Conservation (phyloP, 1,140 invertebrate genomes). For the Coelopa frigida region DNA sequence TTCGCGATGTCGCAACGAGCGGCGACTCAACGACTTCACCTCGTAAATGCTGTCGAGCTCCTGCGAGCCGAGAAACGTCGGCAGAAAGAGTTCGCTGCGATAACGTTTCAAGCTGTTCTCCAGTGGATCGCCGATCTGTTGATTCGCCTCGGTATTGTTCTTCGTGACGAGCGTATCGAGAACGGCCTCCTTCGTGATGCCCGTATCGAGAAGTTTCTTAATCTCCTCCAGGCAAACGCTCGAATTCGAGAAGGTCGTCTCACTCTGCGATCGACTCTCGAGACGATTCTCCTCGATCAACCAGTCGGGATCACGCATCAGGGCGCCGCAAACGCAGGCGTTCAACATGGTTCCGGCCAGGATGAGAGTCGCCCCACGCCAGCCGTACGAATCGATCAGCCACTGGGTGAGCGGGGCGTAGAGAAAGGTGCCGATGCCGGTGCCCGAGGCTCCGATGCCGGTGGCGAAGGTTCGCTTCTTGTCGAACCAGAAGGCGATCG, state of each 20-base stretch:
- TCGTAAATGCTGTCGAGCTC: slow-evolving; percentile 37
- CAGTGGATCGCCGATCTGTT: slow-evolving; percentile 38
- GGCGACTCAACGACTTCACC: slow-evolving; percentile 32
- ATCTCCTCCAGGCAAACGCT: slow-evolving; percentile 55
- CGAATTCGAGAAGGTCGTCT: slow-evolving; percentile 43
- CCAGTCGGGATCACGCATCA: slow-evolving; percentile 83
- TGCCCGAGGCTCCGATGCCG: slow-evolving; percentile 80
- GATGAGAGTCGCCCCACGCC: slow-evolving; percentile 78
- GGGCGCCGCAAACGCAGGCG: slow-evolving; percentile 78
- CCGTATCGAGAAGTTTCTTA: slow-evolving; percentile 56
- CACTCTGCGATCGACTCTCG: slow-evolving; percentile 42
- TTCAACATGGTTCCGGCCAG: slow-evolving; percentile 78
- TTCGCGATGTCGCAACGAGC: slow-evolving; percentile 35
- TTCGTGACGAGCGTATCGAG: slow-evolving; percentile 56
- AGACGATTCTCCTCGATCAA: slow-evolving; percentile 53
- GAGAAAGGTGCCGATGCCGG: slow-evolving; percentile 66
- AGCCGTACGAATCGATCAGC: slow-evolving; percentile 72
- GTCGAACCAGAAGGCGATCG: slow-evolving; percentile 95
- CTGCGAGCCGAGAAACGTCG: slow-evolving; percentile 32
- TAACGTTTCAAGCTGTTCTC: slow-evolving; percentile 32
- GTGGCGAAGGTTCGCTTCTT: slow-evolving; percentile 85
- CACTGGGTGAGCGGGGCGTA: slow-evolving; percentile 73
- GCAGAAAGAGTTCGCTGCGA: slow-evolving; percentile 40
- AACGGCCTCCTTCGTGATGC: slow-evolving; percentile 57
- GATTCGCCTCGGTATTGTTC: slow-evolving; percentile 43